Evolutionary conservation across 2,113 vertebrate genomes (phyloP), one percentile per base, ranked within the genome.

Genomic region (Zosterops japonicus): DNA sequence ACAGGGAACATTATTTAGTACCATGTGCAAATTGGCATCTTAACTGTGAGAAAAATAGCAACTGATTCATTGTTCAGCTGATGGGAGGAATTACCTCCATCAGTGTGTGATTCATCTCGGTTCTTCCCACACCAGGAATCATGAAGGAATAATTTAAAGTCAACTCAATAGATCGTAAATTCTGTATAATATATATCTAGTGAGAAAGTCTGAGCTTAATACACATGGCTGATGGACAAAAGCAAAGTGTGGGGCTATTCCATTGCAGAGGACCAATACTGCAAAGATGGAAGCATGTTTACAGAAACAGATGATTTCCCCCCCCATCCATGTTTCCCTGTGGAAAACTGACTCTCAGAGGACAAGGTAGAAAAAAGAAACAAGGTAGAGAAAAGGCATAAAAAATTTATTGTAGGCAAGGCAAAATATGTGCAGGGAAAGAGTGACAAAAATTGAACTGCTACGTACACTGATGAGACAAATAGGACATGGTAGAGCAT

Each of bases 51-150:
- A 68, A 86, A 91, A 95, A 95, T 67, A 96, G 81, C 8, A 27
- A 50, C 94, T 94, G 77, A 89, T 85, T 91, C 71, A 69, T 90
- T 92, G 81, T 59, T 93, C 93, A 93, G 94, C 93, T 82, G 90
- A 93, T 70, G 83, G 33, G 89, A 96, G 80, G 87, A 95, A 94
- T 96, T 94, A 87, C 77, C 65, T 91, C 69, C 44, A 60, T 53
- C 29, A 33, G 55, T 29, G 36, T 35, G 49, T 92, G 90, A 95
- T 93, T 97, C 70, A 95, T 93, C 93, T 71, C 47, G 60, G 50
- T 96, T 87, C 83, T 52, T 49, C 95, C 65, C 49, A 90, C 31
- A 14, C 74, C 46, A 81, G 91, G 77, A 95, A 89, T 91, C 61
- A 89, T 1, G 17, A 69, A 94, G 63, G 36, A 86, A 68, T 64